Percentiles rank a stretch among this genome's conserved stretches.
Conservation (phyloP, 2,888 invertebrate genomes). For the Malthinus flaveolus region DNA sequence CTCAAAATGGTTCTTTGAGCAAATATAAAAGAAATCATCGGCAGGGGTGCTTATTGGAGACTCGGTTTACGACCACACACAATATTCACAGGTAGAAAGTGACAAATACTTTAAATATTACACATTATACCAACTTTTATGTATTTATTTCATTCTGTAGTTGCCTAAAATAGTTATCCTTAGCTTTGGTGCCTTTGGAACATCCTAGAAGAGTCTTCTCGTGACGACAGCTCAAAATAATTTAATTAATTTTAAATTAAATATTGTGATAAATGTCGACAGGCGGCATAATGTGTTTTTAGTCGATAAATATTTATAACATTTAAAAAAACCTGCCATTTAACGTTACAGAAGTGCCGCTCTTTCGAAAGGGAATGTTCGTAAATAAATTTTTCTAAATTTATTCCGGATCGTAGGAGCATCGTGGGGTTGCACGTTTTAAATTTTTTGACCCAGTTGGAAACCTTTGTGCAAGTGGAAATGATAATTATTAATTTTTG, state of each 20-base stretch:
- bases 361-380: conserved; percentile 40
- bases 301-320: conserved; percentile 44
- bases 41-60: conserved; percentile 11
- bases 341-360: conserved; percentile 43
- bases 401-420: conserved; percentile 36
- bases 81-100: conserved; percentile 26
- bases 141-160: conserved; percentile 14
- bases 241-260: conserved; percentile 38
- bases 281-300: conserved; percentile 36
- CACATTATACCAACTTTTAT: conserved; percentile 1
- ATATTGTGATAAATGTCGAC: conserved; percentile 43
- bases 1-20: conserved; percentile 5
- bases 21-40: conserved; percentile 11
- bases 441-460: conserved; percentile 46
- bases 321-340: conserved; percentile 38
- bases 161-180: conserved; percentile 9
- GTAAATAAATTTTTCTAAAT: conserved; percentile 42
- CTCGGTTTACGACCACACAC: conserved; percentile 25
- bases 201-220: conserved; percentile 26
- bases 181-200: too few species aligned
- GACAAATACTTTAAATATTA: conserved; percentile 16
- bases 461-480: conserved; percentile 43
- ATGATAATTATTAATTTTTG: conserved; percentile 40
- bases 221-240: conserved; percentile 37
- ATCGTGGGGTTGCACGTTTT: conserved; percentile 44